phyloP scores from a whole-genome alignment of 2,888 invertebrate species.

The Rhyacophila evoluta region DNA sequence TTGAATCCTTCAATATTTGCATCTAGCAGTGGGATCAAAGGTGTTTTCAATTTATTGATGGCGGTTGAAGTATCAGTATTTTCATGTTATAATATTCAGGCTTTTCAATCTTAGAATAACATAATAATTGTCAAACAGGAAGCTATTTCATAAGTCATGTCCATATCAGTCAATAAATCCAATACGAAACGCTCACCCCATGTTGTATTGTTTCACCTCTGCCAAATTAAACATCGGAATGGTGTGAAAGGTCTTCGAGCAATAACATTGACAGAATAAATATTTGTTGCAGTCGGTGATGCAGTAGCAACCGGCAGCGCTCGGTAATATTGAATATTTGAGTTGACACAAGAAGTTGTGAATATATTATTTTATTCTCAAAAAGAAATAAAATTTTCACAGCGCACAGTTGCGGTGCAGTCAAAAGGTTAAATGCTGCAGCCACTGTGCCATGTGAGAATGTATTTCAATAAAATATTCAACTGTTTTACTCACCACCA shows the following conservation, averaged over 20 bases:
- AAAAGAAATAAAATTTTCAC: constrained; percentile 17
- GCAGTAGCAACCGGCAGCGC: constrained; percentile 30
- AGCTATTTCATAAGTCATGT: not conserved
- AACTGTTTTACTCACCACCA: no score
- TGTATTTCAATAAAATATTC: no score
- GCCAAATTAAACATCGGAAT: not conserved
- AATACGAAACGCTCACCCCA: not conserved
- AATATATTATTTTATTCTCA: constrained; percentile 19
- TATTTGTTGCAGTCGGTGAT: constrained; percentile 32
- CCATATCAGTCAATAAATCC: not conserved
- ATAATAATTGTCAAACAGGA: no score
- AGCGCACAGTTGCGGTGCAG: not conserved
- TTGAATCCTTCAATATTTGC: no score
- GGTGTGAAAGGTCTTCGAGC: constrained; percentile 36
- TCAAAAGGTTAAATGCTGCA: not conserved
- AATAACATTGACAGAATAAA: constrained; percentile 43
- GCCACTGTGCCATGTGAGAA: no score
- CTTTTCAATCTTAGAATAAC: no score
- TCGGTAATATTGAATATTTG: constrained; percentile 41
- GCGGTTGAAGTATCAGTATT: no score
- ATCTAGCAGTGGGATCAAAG: no score
- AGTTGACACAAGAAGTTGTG: constrained; percentile 33
- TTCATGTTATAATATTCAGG: no score
- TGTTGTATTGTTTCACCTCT: constrained; percentile 12
- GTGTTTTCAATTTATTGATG: no score